Evolutionary conservation across 2,797 vertebrate genomes (phyloP), one percentile per base, ranked within the genome.

Genomic region (Toxotes lorentzi): DNA sequence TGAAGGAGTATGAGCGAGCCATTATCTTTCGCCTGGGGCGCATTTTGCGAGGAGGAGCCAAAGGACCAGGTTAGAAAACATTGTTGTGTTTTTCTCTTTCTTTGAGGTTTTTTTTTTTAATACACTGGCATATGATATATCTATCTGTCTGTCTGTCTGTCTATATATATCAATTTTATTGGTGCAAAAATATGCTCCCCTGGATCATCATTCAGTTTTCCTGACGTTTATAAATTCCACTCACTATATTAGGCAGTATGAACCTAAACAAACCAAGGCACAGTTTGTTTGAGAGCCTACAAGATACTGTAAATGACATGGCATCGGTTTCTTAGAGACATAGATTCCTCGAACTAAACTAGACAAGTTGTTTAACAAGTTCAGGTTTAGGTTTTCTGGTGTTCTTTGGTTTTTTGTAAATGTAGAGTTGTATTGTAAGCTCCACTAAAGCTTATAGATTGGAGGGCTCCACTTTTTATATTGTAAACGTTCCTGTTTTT

Each of bases 1-100:
- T 99, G 80, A 98, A 99, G 81, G 98, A 99, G 34, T 99, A 99
- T 0, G 98, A 99, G 73, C 91, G 98, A 78, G 98, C 97, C 81
- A 98, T 99, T 84, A 98, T 99, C 85, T 99, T 99, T 76, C 94
- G 98, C 9, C 90, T 99, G 19, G 98, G 98, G 0, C 97, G 97
- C 51, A 97, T 99, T 90, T 23, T 98, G 16, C 94, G 91, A 75
- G 98, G 98, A 45, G 98, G 97, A 83, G 97, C 97, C 70, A 99
- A 97, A 94, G 98, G 98, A 41, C 98, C 98, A 87, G 98, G 98
- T 99, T 70, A 86, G 82, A 66, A 58, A 21, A 38, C 34, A 12
- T 23, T 23, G 11, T 27, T 23, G 13, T 5, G 16, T 41, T 3
- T 16, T 45, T 45, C 0, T 6, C 17, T 43, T 43, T 16, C 10